Percentiles rank a stretch among this genome's conserved stretches.
These are phyloP conservation scores for Chaetogeoica ovagalla DNA, from an alignment of 2,888 invertebrate genomes.

Conservation along the genomic window DNA sequence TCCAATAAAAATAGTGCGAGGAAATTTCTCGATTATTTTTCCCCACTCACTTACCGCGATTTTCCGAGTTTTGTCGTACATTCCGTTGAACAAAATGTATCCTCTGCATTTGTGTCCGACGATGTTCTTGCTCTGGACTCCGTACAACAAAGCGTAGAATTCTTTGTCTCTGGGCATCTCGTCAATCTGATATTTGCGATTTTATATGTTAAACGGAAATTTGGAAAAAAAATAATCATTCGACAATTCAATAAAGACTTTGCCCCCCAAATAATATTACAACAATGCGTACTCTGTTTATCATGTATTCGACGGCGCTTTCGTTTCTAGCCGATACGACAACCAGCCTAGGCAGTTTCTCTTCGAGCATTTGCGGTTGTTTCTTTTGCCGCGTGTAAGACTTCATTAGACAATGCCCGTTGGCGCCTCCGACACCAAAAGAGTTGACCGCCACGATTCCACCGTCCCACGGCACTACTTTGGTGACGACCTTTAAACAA, in stretches of 20 bases:
- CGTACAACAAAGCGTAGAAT: constrained; percentile 75
- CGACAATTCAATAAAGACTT: too few species aligned
- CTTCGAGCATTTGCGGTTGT: constrained; percentile 58
- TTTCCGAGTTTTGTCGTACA: constrained; percentile 60
- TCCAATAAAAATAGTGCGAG: neutral
- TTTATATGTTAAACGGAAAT: neutral
- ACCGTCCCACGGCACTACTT: constrained; percentile 54
- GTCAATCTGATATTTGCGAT: constrained; percentile 58
- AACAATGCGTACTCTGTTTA: constrained; percentile 56
- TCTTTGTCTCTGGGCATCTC: constrained; percentile 70
- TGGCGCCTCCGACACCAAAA: constrained; percentile 55
- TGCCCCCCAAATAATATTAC: too few species aligned
- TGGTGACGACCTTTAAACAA: constrained; percentile 50
- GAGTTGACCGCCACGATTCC: constrained; percentile 55
- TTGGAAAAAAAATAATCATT: neutral
- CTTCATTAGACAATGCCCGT: constrained; percentile 54
- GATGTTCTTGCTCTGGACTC: constrained; percentile 72
- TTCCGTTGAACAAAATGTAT: constrained; percentile 71
- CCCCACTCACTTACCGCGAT: constrained; percentile 59
- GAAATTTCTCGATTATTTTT: neutral
- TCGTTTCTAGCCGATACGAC: constrained; percentile 63
- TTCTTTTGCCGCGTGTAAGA: constrained; percentile 50
- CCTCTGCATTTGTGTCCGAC: constrained; percentile 81
- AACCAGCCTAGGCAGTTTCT: constrained; percentile 58
- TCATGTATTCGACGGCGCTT: constrained; percentile 60